A percentile compares a stretch with the other conserved stretches of the same genome.
phyloP scores from a whole-genome alignment of 2,113 vertebrate genomes.

The Protobothrops mucrosquamatus region DNA sequence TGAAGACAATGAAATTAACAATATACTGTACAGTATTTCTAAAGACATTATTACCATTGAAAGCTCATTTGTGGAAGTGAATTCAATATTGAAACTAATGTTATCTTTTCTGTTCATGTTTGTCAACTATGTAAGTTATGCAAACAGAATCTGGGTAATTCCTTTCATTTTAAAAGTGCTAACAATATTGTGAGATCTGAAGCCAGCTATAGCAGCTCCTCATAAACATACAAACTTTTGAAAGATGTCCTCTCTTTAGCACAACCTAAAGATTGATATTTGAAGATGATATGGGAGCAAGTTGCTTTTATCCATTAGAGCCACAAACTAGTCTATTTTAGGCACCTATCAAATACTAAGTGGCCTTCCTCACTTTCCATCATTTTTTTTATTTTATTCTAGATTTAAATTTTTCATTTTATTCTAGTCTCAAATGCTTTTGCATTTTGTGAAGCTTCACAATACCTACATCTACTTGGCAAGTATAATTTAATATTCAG shows the following conservation, averaged over 20 bases:
- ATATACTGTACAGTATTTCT: neutral
- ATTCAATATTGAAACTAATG: neutral
- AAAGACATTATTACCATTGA: neutral
- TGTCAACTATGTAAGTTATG: neutral
- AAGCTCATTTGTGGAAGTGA: neutral
- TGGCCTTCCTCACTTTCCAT: neutral
- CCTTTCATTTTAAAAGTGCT: neutral
- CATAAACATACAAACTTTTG: neutral
- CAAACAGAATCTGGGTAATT: neutral
- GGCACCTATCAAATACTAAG: neutral
- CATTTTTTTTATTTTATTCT: neutral
- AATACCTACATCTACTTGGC: neutral
- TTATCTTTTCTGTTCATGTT: neutral
- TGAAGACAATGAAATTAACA: neutral
- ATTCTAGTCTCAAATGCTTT: neutral
- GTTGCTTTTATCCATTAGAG: neutral
- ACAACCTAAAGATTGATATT: neutral
- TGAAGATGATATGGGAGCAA: too few relatives aligned
- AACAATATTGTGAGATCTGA: neutral
- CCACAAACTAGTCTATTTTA: neutral
- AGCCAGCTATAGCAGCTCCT: neutral
- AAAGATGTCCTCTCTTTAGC: neutral
- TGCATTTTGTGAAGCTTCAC: neutral
- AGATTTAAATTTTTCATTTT: neutral
- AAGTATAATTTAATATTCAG: neutral